phyloP scores from a whole-genome alignment of 2,113 vertebrate species.

The Tachysurus vachellii region DNA sequence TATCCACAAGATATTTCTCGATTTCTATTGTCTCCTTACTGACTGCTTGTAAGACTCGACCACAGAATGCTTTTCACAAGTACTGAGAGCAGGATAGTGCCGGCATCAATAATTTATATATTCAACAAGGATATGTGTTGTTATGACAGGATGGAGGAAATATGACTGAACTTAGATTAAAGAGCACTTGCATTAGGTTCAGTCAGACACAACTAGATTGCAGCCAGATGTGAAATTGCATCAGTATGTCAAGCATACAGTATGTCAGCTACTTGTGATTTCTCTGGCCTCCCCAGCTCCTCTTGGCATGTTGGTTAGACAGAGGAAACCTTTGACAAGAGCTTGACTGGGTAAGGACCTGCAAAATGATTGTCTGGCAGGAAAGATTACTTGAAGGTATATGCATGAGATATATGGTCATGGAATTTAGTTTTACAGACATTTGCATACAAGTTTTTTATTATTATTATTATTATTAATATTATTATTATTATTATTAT shows the following conservation, averaged over 20 bases:
- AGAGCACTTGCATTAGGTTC: conserved; percentile 14
- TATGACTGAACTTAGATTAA: background rate
- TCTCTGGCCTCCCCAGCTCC: background rate
- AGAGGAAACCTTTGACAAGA: background rate
- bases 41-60: background rate
- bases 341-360: background rate
- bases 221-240: background rate
- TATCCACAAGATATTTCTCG: background rate
- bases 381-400: background rate
- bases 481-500: background rate
- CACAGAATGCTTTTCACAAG: conserved; percentile 22
- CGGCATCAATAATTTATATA: conserved; percentile 28
- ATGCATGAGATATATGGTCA: background rate
- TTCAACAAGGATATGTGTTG: conserved; percentile 3
- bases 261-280: conserved; percentile 11
- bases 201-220: background rate
- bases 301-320: background rate
- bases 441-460: background rate
- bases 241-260: conserved; percentile 1
- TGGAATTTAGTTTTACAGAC: background rate
- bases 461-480: background rate
- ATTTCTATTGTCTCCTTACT: background rate
- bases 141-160: background rate
- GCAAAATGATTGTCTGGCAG: background rate
- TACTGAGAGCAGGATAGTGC: background rate